Base-by-base conservation (phyloP, 2,888 invertebrate species). In the Romanomermis culicivorax region DNA sequence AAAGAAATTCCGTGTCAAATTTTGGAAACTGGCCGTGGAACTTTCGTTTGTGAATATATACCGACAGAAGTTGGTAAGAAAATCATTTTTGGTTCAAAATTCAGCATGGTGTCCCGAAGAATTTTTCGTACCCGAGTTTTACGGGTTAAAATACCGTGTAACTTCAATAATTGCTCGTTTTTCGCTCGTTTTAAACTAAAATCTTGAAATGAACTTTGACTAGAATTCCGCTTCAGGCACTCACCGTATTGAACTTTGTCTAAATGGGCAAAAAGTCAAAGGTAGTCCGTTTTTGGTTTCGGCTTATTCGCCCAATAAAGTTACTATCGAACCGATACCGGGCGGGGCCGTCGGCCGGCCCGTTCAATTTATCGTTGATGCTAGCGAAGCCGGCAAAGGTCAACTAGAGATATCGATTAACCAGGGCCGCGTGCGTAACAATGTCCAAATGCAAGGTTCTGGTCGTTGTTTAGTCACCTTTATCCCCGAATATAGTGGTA, bases 391-490 rank as follows among this genome's bases (percentile, higher is more conserved):
- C 53, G 97, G 97, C 43, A 95, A 95, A 76, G 97, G 97, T 52
- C 93, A 95, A 74, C 77, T 97, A 66, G 95, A 97, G 77, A 97
- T 97, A 68, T 91, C 91, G 65, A 91, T 97, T 69, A 95, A 97
- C 72, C 89, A 91, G 74, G 95, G 95, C 61, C 87, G 91, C 76
- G 88, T 97, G 58, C 93, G 95, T 51, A 97, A 97, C 76, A 89
- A 91, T 71, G 93, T 95, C 26, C 74, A 81, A 72, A 89, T 91
- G 54, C 85, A 93, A 20, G 89, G 89, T 29, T 88, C 89, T 51
- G 93, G 91, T 52, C 79, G 86, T 60, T 69, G 67, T 51, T 59
- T 68, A 56, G 68, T 95, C 63, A 89, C 91, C 30, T 97, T 97
- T 71, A 85, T 89, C 7, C 95, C 95, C 0, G 78, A 87, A 47